Evolutionary conservation across 2,797 vertebrate species (phyloP).

Genomic region (Argyrosomus regius): DNA sequence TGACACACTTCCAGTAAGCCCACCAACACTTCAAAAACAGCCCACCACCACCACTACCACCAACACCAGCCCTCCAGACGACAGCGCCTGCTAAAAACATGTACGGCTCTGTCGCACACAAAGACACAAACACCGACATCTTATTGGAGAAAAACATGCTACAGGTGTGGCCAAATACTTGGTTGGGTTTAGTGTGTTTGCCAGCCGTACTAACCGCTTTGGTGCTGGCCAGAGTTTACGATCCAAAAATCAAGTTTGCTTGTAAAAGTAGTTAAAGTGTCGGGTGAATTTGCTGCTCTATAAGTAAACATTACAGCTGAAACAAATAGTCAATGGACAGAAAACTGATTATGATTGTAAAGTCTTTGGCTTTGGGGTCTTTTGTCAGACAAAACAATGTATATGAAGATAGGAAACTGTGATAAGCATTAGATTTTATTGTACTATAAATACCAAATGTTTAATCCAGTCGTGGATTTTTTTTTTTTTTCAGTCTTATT

Average conservation of each 20-base stretch:
- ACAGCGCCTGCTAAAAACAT: conserved; percentile 66
- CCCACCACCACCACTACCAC: conserved; percentile 61
- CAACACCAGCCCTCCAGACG: conserved; percentile 59
- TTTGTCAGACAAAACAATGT: neutral
- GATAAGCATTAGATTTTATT: no score
- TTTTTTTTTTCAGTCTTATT: neutral
- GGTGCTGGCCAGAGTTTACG: neutral
- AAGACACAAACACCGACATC: conserved; percentile 44
- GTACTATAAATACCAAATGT: no score
- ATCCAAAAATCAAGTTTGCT: neutral
- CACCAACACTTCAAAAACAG: conserved; percentile 77
- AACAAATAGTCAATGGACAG: neutral
- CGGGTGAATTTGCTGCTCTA: neutral
- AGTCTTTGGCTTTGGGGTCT: neutral
- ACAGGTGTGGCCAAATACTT: conserved; percentile 49
- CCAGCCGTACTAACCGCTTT: neutral
- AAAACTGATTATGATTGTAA: no score
- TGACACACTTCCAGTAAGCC: conserved; percentile 84
- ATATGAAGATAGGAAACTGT: neutral
- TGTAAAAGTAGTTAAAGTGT: neutral
- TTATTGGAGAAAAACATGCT: conserved; percentile 43
- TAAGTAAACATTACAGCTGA: neutral
- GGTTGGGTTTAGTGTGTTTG: neutral
- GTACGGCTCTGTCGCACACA: conserved; percentile 42
- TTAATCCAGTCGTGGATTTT: neutral